These are phyloP conservation scores for Dinocampus coccinellae DNA, from an alignment of 2,888 invertebrate species.

Conservation along the genomic window DNA sequence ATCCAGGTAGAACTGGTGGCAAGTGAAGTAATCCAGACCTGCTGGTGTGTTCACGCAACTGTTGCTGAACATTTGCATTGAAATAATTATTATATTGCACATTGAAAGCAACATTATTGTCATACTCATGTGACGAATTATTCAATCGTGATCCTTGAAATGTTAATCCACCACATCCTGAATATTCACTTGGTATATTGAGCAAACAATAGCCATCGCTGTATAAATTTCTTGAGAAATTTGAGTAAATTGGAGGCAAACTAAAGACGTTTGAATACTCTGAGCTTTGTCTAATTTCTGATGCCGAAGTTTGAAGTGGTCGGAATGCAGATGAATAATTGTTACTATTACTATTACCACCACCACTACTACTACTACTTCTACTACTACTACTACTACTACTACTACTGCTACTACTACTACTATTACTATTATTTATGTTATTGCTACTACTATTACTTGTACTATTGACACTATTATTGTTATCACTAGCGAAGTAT, in stretches of 20 bases:
- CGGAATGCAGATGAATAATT: conserved; percentile 49
- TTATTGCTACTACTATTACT: conserved; percentile 36
- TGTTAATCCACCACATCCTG: conserved; percentile 44
- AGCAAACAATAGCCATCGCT: conserved; percentile 60
- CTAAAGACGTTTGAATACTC: conserved; percentile 43
- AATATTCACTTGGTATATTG: conserved; percentile 60
- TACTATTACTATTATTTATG: neutral
- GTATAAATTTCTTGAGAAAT: conserved; percentile 55
- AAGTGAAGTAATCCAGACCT: conserved; percentile 52
- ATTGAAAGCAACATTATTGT: conserved; percentile 54
- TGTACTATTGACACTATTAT: conserved; percentile 37
- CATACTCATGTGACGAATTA: conserved; percentile 48
- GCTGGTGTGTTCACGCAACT: conserved; percentile 54
- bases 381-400: too few species aligned
- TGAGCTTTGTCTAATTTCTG: conserved; percentile 41
- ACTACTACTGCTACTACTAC: too few species aligned
- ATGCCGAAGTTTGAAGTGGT: conserved; percentile 41
- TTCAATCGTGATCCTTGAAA: conserved; percentile 30
- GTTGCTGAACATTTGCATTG: conserved; percentile 54
- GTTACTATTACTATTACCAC: neutral
- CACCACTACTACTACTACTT: conserved; percentile 44
- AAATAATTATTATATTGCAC: conserved; percentile 59
- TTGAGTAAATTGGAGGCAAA: conserved; percentile 55
- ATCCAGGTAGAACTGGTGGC: conserved; percentile 61
- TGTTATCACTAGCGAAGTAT: conserved; percentile 74